Percentiles rank a stretch among this genome's conserved stretches.
Conservation (phyloP, 2,888 invertebrate genomes). For the Melipona bicolor region DNA sequence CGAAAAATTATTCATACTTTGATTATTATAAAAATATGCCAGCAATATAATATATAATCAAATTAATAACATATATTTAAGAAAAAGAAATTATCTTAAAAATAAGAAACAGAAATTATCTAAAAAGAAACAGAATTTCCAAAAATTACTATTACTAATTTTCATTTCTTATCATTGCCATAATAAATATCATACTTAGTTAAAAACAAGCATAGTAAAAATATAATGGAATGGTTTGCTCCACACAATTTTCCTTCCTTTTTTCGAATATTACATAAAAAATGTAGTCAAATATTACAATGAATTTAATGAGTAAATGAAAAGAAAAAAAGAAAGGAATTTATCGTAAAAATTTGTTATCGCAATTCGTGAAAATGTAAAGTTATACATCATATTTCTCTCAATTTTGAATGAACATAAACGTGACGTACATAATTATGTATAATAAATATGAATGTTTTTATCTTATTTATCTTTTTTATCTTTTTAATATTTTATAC, state of each 20-base stretch:
- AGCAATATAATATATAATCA: slow-evolving; percentile 33
- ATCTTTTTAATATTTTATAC: slow-evolving; percentile 24
- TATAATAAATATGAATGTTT: slow-evolving; percentile 51
- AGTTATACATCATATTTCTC: slow-evolving; percentile 5
- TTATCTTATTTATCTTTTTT: background rate
- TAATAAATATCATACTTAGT: slow-evolving; percentile 20
- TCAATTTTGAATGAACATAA: slow-evolving; percentile 21
- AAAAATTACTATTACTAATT: slow-evolving; percentile 22
- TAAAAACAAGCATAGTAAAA: slow-evolving; percentile 50
- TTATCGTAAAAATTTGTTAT: slow-evolving; percentile 22
- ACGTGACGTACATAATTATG: slow-evolving; percentile 38
- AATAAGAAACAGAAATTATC: slow-evolving; percentile 31
- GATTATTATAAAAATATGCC: slow-evolving; percentile 53
- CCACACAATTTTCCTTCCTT: slow-evolving; percentile 47
- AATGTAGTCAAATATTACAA: slow-evolving; percentile 42
- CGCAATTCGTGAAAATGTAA: slow-evolving; percentile 26
- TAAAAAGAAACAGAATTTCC: slow-evolving; percentile 33
- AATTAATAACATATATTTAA: slow-evolving; percentile 33
- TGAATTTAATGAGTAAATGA: slow-evolving; percentile 30
- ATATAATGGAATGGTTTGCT: slow-evolving; percentile 68
- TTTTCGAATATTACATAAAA: slow-evolving; percentile 12
- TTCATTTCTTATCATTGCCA: slow-evolving; percentile 14
- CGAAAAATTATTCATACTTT: slow-evolving; percentile 37
- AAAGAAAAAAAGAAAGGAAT: slow-evolving; percentile 13
- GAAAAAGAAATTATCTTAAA: slow-evolving; percentile 19